These are phyloP conservation scores for Hydrocynus forskahlii DNA, from an alignment of 2,797 vertebrate genomes.

Conservation along the genomic window DNA sequence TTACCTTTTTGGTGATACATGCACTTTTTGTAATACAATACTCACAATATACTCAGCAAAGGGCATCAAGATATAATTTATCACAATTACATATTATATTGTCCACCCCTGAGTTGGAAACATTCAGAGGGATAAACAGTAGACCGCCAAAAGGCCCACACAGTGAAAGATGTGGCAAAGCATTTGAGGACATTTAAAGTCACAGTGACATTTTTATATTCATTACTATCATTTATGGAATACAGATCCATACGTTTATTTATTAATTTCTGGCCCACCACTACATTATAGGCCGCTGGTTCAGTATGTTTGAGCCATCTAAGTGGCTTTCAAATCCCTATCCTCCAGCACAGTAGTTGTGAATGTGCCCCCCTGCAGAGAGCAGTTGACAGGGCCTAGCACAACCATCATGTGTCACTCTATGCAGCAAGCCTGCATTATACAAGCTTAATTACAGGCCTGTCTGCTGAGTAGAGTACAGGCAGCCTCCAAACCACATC, in stretches of 20 bases:
- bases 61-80: neutral
- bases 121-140: neutral
- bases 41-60: neutral
- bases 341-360: constrained; percentile 31
- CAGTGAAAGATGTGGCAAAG: neutral
- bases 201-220: neutral
- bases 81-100: neutral
- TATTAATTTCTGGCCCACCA: neutral
- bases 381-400: constrained; percentile 72
- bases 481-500: constrained; percentile 30
- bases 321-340: constrained; percentile 30
- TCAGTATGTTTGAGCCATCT: neutral
- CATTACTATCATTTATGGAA: neutral
- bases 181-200: neutral
- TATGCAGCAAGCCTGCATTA: constrained; percentile 30
- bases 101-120: constrained; percentile 1
- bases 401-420: constrained; percentile 57
- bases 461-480: constrained; percentile 41
- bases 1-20: neutral
- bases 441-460: constrained; percentile 58
- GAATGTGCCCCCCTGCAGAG: constrained; percentile 35
- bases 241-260: neutral
- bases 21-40: neutral
- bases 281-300: neutral
- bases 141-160: neutral